Evolutionary conservation across 1,140 invertebrate genomes (phyloP).

Genomic region (Drosophila parvula): DNA sequence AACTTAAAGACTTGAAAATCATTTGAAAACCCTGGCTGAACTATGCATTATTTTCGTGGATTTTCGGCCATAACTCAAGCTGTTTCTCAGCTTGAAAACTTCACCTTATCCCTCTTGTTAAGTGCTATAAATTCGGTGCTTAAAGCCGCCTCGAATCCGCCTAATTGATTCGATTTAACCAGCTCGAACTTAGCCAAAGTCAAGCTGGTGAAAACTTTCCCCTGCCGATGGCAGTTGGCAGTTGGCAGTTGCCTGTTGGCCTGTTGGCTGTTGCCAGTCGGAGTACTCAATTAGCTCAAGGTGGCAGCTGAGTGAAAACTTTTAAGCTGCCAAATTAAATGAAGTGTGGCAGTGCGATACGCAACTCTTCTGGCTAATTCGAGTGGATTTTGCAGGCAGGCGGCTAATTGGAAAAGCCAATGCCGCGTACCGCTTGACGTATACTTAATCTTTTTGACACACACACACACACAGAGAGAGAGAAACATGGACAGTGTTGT

Average conservation of each 20-base stretch:
- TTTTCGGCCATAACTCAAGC: conserved; percentile 1
- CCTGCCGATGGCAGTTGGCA: neutral
- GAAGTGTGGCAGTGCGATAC: conserved; percentile 44
- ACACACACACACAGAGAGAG: conserved; percentile 17
- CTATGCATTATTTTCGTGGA: conserved; percentile 5
- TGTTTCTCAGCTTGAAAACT: conserved; percentile 2
- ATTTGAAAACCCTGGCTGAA: conserved; percentile 1
- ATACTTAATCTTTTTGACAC: conserved; percentile 64
- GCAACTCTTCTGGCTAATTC: conserved; percentile 50
- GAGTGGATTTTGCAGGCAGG: conserved; percentile 23
- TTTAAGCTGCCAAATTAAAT: conserved; percentile 65
- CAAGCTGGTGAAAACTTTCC: conserved; percentile 11
- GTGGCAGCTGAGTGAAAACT: conserved; percentile 56
- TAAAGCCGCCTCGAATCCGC: conserved; percentile 32
- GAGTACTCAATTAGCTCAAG: conserved; percentile 52
- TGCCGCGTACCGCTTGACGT: conserved; percentile 67
- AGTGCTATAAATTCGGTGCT: conserved; percentile 41
- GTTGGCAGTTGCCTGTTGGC: neutral
- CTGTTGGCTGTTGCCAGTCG: conserved; percentile 5
- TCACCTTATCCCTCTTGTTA: conserved; percentile 11
- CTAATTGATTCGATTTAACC: conserved; percentile 57
- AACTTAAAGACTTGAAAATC: neutral
- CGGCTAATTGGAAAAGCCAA: conserved; percentile 68
- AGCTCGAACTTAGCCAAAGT: conserved; percentile 15
- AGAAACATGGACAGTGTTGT: conserved; percentile 6